Evolutionary conservation across 2,888 invertebrate species (phyloP).

Genomic region (Harpalus rubripes): DNA sequence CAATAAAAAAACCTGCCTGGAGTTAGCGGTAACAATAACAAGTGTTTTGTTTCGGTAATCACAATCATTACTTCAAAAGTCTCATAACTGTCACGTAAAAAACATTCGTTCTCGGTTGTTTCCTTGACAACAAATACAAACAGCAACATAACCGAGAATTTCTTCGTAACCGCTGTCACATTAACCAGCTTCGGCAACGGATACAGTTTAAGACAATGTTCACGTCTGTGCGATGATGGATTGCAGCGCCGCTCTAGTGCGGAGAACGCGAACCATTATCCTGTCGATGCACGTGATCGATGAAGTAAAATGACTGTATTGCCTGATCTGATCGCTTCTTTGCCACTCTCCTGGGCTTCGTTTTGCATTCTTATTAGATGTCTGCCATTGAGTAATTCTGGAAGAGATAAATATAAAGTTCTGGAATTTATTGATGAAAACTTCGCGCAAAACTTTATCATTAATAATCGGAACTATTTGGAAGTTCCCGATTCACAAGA

Average conservation of each 20-base stretch:
- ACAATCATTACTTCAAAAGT: conserved; percentile 31
- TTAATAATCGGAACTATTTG: conserved; percentile 52
- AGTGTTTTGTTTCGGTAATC: conserved; percentile 25
- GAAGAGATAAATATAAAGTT: conserved; percentile 26
- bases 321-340: conserved; percentile 55
- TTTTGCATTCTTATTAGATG: conserved; percentile 55
- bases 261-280: conserved; percentile 29
- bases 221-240: conserved; percentile 56
- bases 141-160: conserved; percentile 19
- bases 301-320: conserved; percentile 58
- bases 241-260: not conserved
- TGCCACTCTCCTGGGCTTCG: conserved; percentile 24
- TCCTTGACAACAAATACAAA: conserved; percentile 34
- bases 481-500: not conserved
- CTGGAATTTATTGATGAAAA: conserved; percentile 33
- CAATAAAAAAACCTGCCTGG: conserved; percentile 2
- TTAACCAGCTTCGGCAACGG: conserved; percentile 41
- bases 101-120: conserved; percentile 26
- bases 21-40: conserved; percentile 13
- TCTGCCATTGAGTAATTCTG: conserved; percentile 31
- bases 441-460: conserved; percentile 17
- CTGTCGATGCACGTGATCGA: conserved; percentile 61
- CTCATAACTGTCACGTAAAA: conserved; percentile 35
- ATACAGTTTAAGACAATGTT: conserved; percentile 59
- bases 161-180: conserved; percentile 51